A percentile compares a stretch with the other conserved stretches of the same genome.
Conservation (phyloP, 2,888 invertebrate species). For the Digitonthophagus gazella region DNA sequence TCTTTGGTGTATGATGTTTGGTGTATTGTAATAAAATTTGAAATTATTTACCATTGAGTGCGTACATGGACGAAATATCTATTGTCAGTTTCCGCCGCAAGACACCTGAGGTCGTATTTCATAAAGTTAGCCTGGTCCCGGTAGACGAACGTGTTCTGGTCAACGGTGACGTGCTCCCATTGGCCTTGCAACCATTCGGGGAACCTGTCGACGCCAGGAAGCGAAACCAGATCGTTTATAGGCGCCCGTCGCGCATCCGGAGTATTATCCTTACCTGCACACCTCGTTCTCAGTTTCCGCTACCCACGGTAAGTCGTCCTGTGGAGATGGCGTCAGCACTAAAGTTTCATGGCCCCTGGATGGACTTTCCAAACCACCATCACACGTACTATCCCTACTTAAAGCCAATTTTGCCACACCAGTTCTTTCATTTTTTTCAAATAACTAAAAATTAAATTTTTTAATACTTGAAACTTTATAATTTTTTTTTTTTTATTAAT, state of each 20-base stretch:
- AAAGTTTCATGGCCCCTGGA: constrained; percentile 60
- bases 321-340: constrained; percentile 47
- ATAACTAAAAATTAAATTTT: constrained; percentile 43
- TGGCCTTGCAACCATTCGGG: constrained; percentile 63
- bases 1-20: background rate
- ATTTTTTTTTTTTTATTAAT: background rate
- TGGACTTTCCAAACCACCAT: constrained; percentile 55
- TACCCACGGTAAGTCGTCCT: constrained; percentile 46
- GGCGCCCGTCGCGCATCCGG: constrained; percentile 18
- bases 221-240: constrained; percentile 21
- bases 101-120: constrained; percentile 56
- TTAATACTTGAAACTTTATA: no score
- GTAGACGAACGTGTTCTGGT: constrained; percentile 52
- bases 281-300: constrained; percentile 42
- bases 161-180: constrained; percentile 59
- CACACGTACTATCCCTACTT: constrained; percentile 65
- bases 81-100: constrained; percentile 46
- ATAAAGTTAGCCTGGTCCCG: constrained; percentile 55
- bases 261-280: constrained; percentile 42
- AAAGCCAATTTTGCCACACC: constrained; percentile 60
- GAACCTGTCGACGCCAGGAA: constrained; percentile 48
- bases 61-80: constrained; percentile 55
- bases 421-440: constrained; percentile 54
- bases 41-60: constrained; percentile 55
- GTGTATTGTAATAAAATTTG: constrained; percentile 1